phyloP scores from a whole-genome alignment of 1,140 invertebrate genomes.

The Oryctes rhinoceros region DNA sequence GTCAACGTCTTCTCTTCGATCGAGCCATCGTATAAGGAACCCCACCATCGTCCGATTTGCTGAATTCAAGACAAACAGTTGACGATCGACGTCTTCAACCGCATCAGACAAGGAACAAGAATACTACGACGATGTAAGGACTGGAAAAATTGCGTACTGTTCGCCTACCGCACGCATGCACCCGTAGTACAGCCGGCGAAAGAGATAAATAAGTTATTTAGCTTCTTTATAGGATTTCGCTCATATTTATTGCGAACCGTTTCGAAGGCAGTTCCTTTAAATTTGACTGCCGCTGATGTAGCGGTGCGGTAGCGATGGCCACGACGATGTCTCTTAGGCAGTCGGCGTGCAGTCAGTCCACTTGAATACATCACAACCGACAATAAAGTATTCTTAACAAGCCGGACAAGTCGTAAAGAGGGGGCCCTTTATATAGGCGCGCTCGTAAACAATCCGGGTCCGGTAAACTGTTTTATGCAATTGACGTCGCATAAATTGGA shows the following conservation, averaged over 20 bases:
- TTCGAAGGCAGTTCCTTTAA: constrained; percentile 21
- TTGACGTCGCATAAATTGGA: constrained; percentile 40
- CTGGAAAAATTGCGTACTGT: background rate
- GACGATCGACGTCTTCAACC: background rate
- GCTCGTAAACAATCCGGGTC: constrained; percentile 27
- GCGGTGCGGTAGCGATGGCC: background rate
- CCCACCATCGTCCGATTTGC: background rate
- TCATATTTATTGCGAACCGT: constrained; percentile 28
- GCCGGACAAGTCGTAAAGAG: constrained; percentile 43
- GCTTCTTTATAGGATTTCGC: constrained; percentile 33
- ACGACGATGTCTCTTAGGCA: background rate
- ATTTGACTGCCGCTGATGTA: background rate
- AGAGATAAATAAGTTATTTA: constrained; percentile 34
- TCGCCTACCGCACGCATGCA: background rate
- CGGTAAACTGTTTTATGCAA: constrained; percentile 39
- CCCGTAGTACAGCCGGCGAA: background rate
- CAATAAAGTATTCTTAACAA: constrained; percentile 43
- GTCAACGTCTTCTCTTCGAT: background rate
- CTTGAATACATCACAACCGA: constrained; percentile 37
- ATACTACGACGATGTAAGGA: background rate
- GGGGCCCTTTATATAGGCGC: constrained; percentile 39
- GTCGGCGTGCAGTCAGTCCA: background rate
- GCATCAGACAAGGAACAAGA: background rate
- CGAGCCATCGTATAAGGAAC: background rate
- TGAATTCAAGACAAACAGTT: background rate